Percentiles rank a stretch among this genome's conserved stretches.
Conservation (phyloP, 1,140 invertebrate genomes). For the Gonatopus flavifemur region DNA sequence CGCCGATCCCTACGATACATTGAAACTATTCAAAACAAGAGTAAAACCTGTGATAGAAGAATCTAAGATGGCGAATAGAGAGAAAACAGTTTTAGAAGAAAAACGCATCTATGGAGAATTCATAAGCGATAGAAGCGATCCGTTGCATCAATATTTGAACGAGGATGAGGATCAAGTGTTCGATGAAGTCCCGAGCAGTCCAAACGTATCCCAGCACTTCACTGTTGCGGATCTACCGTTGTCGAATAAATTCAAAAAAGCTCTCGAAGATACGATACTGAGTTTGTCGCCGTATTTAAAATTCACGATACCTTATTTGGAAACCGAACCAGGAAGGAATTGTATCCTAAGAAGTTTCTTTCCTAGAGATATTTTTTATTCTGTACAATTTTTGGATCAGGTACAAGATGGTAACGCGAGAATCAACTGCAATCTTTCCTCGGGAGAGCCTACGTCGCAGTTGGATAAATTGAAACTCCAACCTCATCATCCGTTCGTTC, state of each 20-base stretch:
- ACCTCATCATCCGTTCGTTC: slow-evolving; percentile 72
- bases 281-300: slow-evolving; percentile 86
- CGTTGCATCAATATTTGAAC: slow-evolving; percentile 69
- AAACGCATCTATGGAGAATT: slow-evolving; percentile 61
- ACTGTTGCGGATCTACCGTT: slow-evolving; percentile 65
- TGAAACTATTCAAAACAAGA: slow-evolving; percentile 50
- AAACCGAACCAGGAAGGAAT: slow-evolving; percentile 78
- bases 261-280: slow-evolving; percentile 73
- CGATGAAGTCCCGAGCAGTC: slow-evolving; percentile 31
- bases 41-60: slow-evolving; percentile 35
- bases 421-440: slow-evolving; percentile 18
- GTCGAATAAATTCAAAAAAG: slow-evolving; percentile 72
- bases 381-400: slow-evolving; percentile 58
- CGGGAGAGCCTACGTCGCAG: slow-evolving; percentile 13
- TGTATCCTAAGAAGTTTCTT: slow-evolving; percentile 79
- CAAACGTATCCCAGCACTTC: slow-evolving; percentile 42
- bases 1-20: slow-evolving; percentile 47
- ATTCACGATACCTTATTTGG: slow-evolving; percentile 84
- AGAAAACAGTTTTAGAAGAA: slow-evolving; percentile 41
- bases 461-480: slow-evolving; percentile 35
- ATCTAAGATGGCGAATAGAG: slow-evolving; percentile 18
- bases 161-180: slow-evolving; percentile 61
- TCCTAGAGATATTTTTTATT: slow-evolving; percentile 78
- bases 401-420: slow-evolving; percentile 35
- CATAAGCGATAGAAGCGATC: slow-evolving; percentile 75